Evolutionary conservation across 2,888 invertebrate genomes (phyloP).

Genomic region (Caenorhabditis macrosperma): DNA sequence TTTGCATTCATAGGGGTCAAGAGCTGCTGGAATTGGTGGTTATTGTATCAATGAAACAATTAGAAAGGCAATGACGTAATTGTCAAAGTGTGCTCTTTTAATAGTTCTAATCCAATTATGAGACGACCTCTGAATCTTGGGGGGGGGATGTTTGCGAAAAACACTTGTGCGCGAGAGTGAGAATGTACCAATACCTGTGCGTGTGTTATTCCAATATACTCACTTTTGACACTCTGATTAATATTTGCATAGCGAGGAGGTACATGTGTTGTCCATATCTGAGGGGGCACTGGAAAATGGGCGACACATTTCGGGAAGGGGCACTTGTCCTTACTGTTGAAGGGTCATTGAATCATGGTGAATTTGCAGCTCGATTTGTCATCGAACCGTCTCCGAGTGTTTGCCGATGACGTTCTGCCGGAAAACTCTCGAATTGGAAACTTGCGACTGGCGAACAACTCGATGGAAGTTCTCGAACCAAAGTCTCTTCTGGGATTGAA

Average conservation of each 20-base stretch:
- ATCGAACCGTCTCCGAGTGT: slow-evolving; percentile 67
- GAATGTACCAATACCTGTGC: background rate
- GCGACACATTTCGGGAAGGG: background rate
- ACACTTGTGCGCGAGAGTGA: slow-evolving; percentile 39
- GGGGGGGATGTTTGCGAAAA: slow-evolving; percentile 36
- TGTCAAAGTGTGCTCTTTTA: slow-evolving; percentile 1
- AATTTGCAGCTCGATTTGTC: slow-evolving; percentile 76
- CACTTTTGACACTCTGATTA: slow-evolving; percentile 36
- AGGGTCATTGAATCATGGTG: background rate
- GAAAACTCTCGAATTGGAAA: slow-evolving; percentile 63
- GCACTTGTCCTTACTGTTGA: slow-evolving; percentile 7
- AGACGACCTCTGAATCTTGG: background rate
- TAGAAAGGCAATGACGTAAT: background rate
- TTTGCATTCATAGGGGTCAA: background rate
- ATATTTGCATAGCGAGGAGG: slow-evolving; percentile 43
- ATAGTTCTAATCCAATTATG: slow-evolving; percentile 30
- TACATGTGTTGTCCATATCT: slow-evolving; percentile 17
- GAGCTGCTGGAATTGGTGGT: background rate
- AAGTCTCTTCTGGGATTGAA: slow-evolving; percentile 51
- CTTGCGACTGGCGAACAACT: slow-evolving; percentile 70
- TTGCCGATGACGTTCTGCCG: slow-evolving; percentile 59
- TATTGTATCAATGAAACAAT: background rate
- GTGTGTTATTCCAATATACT: slow-evolving; percentile 14
- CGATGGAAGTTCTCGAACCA: slow-evolving; percentile 55
- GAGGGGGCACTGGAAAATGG: background rate